Conservation (phyloP, 2,888 invertebrate species). For the Parochlus steinenii region DNA sequence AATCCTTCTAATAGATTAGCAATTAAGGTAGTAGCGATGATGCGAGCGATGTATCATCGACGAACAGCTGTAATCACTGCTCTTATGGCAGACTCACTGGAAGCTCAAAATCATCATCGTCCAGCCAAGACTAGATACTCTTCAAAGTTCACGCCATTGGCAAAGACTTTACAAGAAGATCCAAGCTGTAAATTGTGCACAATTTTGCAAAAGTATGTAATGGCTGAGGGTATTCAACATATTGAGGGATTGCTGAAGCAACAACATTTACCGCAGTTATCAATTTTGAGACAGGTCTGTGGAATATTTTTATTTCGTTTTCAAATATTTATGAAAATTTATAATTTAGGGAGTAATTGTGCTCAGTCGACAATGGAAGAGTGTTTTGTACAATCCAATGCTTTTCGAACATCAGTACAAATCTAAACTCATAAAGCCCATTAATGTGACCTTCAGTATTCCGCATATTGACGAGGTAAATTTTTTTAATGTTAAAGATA, state of each 20-base stretch:
- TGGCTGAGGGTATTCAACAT: conserved; percentile 55
- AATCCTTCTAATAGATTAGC: conserved; percentile 86
- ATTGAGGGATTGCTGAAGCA: conserved; percentile 74
- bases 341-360: conserved; percentile 73
- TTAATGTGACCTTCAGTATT: conserved; percentile 78
- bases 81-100: conserved; percentile 87
- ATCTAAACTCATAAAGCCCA: conserved; percentile 61
- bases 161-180: conserved; percentile 84
- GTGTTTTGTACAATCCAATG: conserved; percentile 82
- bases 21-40: conserved; percentile 64
- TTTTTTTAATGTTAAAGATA: conserved; percentile 1
- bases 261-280: conserved; percentile 69
- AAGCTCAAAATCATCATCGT: conserved; percentile 68
- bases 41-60: conserved; percentile 60
- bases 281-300: conserved; percentile 67
- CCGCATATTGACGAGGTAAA: conserved; percentile 65
- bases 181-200: conserved; percentile 88
- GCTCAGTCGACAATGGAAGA: conserved; percentile 92
- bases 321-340: neutral
- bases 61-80: conserved; percentile 81
- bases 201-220: conserved; percentile 68
- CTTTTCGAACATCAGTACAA: conserved; percentile 79
- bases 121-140: conserved; percentile 70
- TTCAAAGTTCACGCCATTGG: conserved; percentile 69
- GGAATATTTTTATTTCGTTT: neutral